Evolutionary conservation across 2,888 invertebrate species (phyloP).

Genomic region (Panorpa germanica): DNA sequence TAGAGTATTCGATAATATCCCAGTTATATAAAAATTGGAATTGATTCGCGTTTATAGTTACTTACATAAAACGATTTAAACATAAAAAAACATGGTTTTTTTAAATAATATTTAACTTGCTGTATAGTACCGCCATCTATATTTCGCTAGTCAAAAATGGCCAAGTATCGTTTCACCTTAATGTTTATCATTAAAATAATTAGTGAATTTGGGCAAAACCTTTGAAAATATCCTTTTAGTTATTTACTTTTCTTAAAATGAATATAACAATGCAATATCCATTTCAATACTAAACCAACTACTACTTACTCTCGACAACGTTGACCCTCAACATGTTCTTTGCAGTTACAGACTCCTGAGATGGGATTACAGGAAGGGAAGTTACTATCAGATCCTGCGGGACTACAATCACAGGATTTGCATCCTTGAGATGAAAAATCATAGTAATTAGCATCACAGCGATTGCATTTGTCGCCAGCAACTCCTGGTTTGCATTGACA

Average conservation of each 20-base stretch:
- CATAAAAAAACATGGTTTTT: no score
- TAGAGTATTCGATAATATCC: no score
- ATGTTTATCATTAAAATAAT: no score
- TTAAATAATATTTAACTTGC: no score
- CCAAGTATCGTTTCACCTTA: no score
- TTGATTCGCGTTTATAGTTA: no score
- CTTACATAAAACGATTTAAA: no score
- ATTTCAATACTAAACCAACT: conserved; percentile 3
- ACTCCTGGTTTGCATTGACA: conserved; percentile 95
- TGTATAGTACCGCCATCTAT: no score
- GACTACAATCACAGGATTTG: conserved; percentile 77
- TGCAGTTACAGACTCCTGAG: conserved; percentile 66
- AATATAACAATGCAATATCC: neutral
- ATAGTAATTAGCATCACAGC: conserved; percentile 64
- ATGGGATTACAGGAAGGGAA: conserved; percentile 65
- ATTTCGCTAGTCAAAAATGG: no score
- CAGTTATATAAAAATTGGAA: no score
- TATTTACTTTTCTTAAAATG: no score
- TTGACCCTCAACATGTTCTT: conserved; percentile 89
- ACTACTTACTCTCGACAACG: conserved; percentile 63
- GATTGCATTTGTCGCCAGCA: conserved; percentile 85
- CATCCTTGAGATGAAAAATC: conserved; percentile 85
- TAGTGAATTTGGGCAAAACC: neutral
- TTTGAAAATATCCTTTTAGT: conserved; percentile 7
- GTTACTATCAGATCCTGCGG: conserved; percentile 67